A percentile compares a stretch with the other conserved stretches of the same genome.
Evolutionary conservation across 1,140 invertebrate species (phyloP).

Genomic region (Drosophila kanapiae): DNA sequence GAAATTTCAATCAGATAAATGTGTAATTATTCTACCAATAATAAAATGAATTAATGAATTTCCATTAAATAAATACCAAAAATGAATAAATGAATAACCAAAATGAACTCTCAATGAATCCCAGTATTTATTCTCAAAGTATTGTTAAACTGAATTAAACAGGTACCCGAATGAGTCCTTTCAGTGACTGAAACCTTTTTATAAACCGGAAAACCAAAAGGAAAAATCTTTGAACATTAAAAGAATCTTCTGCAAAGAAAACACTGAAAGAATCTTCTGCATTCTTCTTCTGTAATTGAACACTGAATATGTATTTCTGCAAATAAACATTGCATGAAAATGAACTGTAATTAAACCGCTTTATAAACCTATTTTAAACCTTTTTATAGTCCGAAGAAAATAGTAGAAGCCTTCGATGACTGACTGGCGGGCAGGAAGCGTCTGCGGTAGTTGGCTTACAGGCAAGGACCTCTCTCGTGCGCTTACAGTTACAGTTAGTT

Average conservation of each 20-base stretch:
- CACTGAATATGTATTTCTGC: too few relatives aligned
- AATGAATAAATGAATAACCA: too few relatives aligned
- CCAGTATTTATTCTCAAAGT: background rate
- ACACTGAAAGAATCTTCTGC: too few relatives aligned
- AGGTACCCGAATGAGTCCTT: background rate
- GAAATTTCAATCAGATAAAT: background rate
- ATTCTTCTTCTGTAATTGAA: too few relatives aligned
- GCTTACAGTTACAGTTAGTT: conserved; percentile 40
- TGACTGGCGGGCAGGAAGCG: conserved; percentile 35
- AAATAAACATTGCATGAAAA: too few relatives aligned
- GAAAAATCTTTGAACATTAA: background rate
- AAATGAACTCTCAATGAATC: background rate
- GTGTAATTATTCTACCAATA: background rate
- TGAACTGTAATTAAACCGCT: too few relatives aligned
- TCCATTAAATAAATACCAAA: background rate
- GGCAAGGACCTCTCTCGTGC: conserved; percentile 42
- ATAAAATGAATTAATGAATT: background rate
- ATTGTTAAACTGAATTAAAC: too few relatives aligned
- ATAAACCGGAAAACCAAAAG: background rate
- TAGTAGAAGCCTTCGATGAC: background rate
- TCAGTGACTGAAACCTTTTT: conserved; percentile 22
- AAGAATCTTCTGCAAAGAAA: background rate
- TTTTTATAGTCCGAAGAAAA: too few relatives aligned
- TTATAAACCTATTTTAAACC: too few relatives aligned
- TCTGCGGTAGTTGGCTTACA: conserved; percentile 20